Evolutionary conservation across 2,888 invertebrate genomes (phyloP).

Genomic region (Microctonus aethiopoides): DNA sequence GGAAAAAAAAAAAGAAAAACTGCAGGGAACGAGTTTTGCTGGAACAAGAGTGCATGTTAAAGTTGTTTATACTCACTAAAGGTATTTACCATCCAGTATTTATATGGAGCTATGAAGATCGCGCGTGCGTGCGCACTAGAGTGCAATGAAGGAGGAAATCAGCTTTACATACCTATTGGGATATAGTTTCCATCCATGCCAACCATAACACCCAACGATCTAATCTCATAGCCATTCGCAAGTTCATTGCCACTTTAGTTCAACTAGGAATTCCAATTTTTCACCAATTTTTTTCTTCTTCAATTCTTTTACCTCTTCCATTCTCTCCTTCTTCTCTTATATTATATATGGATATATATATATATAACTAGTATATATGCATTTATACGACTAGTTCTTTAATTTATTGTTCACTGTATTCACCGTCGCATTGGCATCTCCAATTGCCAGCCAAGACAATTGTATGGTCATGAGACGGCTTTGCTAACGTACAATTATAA

Average conservation of each 20-base stretch:
- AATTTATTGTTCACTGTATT: neutral
- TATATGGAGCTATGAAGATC: conserved; percentile 38
- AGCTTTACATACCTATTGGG: conserved; percentile 34
- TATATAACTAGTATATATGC: neutral
- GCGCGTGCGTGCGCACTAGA: conserved; percentile 6
- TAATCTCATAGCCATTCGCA: conserved; percentile 39
- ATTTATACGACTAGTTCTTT: neutral
- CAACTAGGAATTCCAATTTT: conserved; percentile 27
- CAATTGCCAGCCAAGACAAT: neutral
- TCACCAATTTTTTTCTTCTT: conserved; percentile 9
- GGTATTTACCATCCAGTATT: conserved; percentile 39
- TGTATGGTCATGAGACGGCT: conserved; percentile 1
- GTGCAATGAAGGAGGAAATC: neutral
- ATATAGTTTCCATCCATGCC: conserved; percentile 33
- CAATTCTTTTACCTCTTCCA: too few species aligned
- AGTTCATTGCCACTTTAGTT: conserved; percentile 44
- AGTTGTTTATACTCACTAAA: conserved; percentile 43
- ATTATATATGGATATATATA: too few species aligned
- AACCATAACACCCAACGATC: conserved; percentile 37
- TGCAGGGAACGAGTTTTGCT: conserved; percentile 45
- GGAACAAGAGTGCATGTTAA: conserved; percentile 43
- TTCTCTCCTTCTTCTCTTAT: conserved; percentile 25
- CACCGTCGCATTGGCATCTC: neutral
- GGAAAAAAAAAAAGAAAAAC: neutral
- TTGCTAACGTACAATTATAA: neutral